Evolutionary conservation across 2,113 vertebrate genomes (phyloP), one percentile per base, ranked within the genome.

Genomic region (Cyanistes caeruleus): DNA sequence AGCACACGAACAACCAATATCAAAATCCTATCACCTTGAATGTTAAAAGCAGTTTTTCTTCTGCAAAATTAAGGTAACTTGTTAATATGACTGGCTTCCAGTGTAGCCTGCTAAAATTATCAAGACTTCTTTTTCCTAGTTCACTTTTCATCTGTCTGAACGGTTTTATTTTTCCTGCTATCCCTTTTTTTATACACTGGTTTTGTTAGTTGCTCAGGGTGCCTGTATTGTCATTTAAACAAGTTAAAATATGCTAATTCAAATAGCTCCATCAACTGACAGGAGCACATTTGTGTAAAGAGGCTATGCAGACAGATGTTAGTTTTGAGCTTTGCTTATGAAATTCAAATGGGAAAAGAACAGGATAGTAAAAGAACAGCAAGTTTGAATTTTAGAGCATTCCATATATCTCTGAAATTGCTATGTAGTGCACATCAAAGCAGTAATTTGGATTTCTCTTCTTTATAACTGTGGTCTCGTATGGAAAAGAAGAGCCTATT

Each of bases 361-460:
- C 46, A 53, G 83, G 39, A 51, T 31, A 49, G 30, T 86, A 80
- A 85, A 88, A 87, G 87, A 87, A 68, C 27, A 74, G n/a, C 52
- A 82, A 77, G 44, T 41, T 77, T 88, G 67, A 82, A 63, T 96
- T 78, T 92, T 91, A 84, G 72, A 84, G 67, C 49, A 28, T 86
- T 85, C 64, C 33, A 17, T 89, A 63, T 49, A 86, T 90, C 48
- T 48, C 37, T 0, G 0, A 62, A 92, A 87, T 69, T 60, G 41
- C 53, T 88, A 11, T 43, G 27, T 73, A 59, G 35, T 80, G 37
- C 73, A 63, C 39, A 82, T 89, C 58, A 87, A 96, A 96, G 62
- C 55, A 73, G 5, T 94, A 63, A 68, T 85, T 84, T 55, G 84
- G 33, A 77, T 93, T 86, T 92, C n/a, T 94, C 18, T 3, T 84